Evolutionary conservation across 2,113 vertebrate species (phyloP).

Genomic region (Tringa solitaria): DNA sequence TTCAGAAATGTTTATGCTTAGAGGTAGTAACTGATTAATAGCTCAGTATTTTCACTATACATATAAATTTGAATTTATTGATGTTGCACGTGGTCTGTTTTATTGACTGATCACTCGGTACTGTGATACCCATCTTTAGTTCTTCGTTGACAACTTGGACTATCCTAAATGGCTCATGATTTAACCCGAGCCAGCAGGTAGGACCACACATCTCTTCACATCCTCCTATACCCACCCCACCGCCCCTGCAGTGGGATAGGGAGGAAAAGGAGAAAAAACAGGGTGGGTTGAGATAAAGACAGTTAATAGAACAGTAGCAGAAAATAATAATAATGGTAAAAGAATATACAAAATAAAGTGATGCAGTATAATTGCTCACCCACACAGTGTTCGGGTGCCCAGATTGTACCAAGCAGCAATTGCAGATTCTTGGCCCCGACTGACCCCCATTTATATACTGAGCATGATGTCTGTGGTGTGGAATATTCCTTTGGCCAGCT

Average conservation of each 20-base stretch:
- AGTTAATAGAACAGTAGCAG: neutral
- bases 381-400: neutral
- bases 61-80: neutral
- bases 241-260: neutral
- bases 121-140: neutral
- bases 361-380: neutral
- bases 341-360: neutral
- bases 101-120: neutral
- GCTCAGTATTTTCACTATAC: neutral
- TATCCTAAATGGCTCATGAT: neutral
- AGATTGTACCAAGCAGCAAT: neutral
- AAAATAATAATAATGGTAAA: neutral
- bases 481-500: neutral
- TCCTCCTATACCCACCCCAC: neutral
- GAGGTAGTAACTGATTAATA: neutral
- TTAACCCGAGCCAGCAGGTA: neutral
- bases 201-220: neutral
- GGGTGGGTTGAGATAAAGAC: neutral
- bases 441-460: neutral
- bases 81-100: neutral
- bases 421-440: neutral
- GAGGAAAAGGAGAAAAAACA: neutral
- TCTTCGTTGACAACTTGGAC: neutral
- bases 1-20: neutral
- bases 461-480: neutral